phyloP scores from a whole-genome alignment of 1,140 invertebrate genomes.

The Drosophila ironensis region DNA sequence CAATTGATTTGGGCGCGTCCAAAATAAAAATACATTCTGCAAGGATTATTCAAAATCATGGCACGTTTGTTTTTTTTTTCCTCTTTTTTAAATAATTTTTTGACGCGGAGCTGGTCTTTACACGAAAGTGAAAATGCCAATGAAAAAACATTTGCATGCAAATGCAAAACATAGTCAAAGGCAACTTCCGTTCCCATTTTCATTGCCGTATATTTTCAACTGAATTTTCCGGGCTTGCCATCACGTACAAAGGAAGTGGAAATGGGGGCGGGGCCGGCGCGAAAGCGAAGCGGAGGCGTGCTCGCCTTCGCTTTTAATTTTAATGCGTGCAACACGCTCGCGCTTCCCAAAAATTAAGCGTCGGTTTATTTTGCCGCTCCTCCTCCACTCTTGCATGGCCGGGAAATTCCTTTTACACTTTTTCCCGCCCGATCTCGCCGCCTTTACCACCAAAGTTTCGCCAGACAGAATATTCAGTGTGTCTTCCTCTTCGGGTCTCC shows the following conservation, averaged over 20 bases:
- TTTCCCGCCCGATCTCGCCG: background rate
- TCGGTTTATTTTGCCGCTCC: slow-evolving; percentile 61
- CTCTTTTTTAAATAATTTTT: background rate
- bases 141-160: slow-evolving; percentile 70
- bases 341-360: slow-evolving; percentile 71
- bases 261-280: background rate
- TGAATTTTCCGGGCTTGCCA: slow-evolving; percentile 14
- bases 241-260: slow-evolving; percentile 57
- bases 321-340: slow-evolving; percentile 74
- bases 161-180: slow-evolving; percentile 65
- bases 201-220: slow-evolving; percentile 1
- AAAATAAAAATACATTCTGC: background rate
- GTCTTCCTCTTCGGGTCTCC: slow-evolving; percentile 25
- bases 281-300: slow-evolving; percentile 9
- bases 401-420: no score
- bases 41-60: slow-evolving; percentile 1
- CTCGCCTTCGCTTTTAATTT: slow-evolving; percentile 68
- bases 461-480: slow-evolving; percentile 55
- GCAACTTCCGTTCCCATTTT: slow-evolving; percentile 20
- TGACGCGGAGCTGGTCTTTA: background rate
- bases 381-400: background rate
- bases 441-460: slow-evolving; percentile 40
- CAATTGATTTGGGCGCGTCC: slow-evolving; percentile 21
- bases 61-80: background rate
- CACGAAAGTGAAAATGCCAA: slow-evolving; percentile 37